Evolutionary conservation across 2,888 invertebrate genomes (phyloP), one percentile per base, ranked within the genome.

Genomic region (Molorchus minor): DNA sequence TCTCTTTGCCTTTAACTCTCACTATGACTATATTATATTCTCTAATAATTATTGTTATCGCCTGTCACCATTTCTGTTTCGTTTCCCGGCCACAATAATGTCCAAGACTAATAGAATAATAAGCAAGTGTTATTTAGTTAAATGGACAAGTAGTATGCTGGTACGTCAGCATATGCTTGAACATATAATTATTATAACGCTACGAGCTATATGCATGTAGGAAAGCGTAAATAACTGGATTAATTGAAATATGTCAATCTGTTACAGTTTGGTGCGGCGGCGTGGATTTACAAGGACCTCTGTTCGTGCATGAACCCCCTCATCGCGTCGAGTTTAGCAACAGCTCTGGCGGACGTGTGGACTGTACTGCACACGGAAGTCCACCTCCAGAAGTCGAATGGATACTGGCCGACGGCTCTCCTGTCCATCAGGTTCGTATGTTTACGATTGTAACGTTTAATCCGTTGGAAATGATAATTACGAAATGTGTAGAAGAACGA

Each of bases 301-400:
- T 84, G 71, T 86, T 91, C 79, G 81, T 86, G 67, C 82, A 84
- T 71, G 90, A 91, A 77, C 91, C 91, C 2, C 86, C 88, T 19
- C 89, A 89, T 75, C 87, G 87, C 77, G 86, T 91, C 58, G 91
- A 91, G 79, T 91, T 91, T 82, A 88, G 89, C 73, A 91, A 91
- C 81, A 88, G 88, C 77, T 87, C 90, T 0, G 91, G 91, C 8
- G 86, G 85, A 35, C 83, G 85, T 56, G 85, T 90, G 70, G 89
- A 87, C 79, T 92, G 91, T 74, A 83, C 86, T 43, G 88, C 88
- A 10, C 86, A 85, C 71, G 87, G 87, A 58, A 86, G 85, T 74
- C 91, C 91, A 55, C 84, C 86, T 45, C 90, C 90, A 62, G 87
- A 88, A 83, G 83, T 92, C 79, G 91, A 92, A 81, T 93, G 93